Conservation (phyloP, 2,888 invertebrate genomes). For the Lordiphosa fenestrarum region DNA sequence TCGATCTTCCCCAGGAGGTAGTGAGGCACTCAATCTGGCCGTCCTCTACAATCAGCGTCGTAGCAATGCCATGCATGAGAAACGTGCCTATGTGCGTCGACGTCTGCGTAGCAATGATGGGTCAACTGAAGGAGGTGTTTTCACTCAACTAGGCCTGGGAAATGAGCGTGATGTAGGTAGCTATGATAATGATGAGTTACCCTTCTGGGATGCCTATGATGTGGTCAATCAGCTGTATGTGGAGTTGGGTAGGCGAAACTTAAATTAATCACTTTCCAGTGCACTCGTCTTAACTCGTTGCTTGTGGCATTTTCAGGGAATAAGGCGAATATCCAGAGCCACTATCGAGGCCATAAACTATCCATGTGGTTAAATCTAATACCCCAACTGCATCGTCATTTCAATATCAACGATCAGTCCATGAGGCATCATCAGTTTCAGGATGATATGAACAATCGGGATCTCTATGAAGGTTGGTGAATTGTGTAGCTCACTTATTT, state of each 20-base stretch:
- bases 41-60: slow-evolving; percentile 75
- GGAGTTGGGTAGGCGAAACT: slow-evolving; percentile 84
- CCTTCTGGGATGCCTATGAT: slow-evolving; percentile 95
- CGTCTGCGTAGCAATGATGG: slow-evolving; percentile 69
- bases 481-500: not conserved
- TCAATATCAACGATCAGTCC: slow-evolving; percentile 87
- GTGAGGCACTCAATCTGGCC: slow-evolving; percentile 69
- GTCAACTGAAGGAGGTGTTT: slow-evolving; percentile 6
- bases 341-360: slow-evolving; percentile 96
- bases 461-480: slow-evolving; percentile 88
- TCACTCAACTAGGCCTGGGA: slow-evolving; percentile 29
- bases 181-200: slow-evolving; percentile 79
- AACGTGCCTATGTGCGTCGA: slow-evolving; percentile 61
- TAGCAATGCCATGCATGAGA: slow-evolving; percentile 74
- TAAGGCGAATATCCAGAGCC: slow-evolving; percentile 90
- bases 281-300: no score
- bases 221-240: slow-evolving; percentile 94
- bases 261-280: not conserved
- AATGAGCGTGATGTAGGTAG: slow-evolving; percentile 51
- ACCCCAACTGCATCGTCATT: slow-evolving; percentile 93
- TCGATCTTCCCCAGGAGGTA: slow-evolving; percentile 28
- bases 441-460: slow-evolving; percentile 82
- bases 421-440: slow-evolving; percentile 94
- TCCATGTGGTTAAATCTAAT: slow-evolving; percentile 95
- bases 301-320: slow-evolving; percentile 81